Percentiles rank a stretch among this genome's conserved stretches.
Conservation (phyloP, 2,888 invertebrate genomes). For the Aplocera efformata region DNA sequence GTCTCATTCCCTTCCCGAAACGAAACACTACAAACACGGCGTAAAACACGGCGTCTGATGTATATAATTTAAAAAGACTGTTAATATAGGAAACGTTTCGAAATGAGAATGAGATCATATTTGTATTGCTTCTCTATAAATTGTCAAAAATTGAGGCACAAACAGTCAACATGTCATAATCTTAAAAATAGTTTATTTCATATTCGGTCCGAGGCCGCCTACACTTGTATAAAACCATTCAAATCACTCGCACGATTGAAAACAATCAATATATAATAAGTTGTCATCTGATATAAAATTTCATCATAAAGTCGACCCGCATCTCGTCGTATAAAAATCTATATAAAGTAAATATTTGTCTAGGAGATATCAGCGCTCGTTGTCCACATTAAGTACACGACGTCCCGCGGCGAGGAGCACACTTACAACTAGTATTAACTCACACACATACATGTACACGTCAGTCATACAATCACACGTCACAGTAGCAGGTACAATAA, state of each 20-base stretch:
- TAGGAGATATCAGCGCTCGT: constrained; percentile 26
- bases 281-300: constrained; percentile 33
- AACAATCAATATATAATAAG: constrained; percentile 26
- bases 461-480: constrained; percentile 24
- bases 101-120: constrained; percentile 10
- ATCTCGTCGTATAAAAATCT: constrained; percentile 17
- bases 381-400: constrained; percentile 30
- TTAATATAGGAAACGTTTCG: neutral
- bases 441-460: constrained; percentile 15
- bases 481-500: constrained; percentile 24
- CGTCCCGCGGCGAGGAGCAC: constrained; percentile 13
- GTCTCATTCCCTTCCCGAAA: constrained; percentile 8
- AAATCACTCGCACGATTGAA: constrained; percentile 14
- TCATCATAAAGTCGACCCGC: constrained; percentile 22
- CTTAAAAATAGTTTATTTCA: constrained; percentile 11
- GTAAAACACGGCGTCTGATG: too few species aligned
- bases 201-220: constrained; percentile 5
- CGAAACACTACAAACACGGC: neutral
- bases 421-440: constrained; percentile 32
- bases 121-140: constrained; percentile 12
- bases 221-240: constrained; percentile 12
- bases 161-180: constrained; percentile 21
- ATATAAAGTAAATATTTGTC: constrained; percentile 31
- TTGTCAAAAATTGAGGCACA: constrained; percentile 26
- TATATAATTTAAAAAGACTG: too few species aligned